Percentiles rank a stretch among this genome's conserved stretches.
Evolutionary conservation across 2,888 invertebrate genomes (phyloP).

Genomic region (Catotricha subobsoleta): DNA sequence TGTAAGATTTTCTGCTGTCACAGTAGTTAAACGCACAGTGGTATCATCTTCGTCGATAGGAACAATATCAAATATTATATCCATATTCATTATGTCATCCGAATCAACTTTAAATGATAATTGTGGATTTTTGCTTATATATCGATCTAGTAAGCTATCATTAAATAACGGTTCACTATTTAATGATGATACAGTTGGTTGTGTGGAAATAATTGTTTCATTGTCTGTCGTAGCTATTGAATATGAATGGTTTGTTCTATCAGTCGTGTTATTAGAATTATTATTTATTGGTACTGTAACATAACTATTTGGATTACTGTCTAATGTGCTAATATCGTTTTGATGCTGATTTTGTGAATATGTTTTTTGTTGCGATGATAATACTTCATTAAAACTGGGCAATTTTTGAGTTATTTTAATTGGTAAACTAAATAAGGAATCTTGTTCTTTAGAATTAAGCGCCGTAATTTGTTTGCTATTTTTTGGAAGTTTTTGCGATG

Average conservation of each 20-base stretch:
- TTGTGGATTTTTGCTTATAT: background rate
- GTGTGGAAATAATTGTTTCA: background rate
- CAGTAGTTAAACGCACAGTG: background rate
- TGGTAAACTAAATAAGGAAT: too few relatives aligned
- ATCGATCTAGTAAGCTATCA: background rate
- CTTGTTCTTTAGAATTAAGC: too few relatives aligned
- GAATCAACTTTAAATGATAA: background rate
- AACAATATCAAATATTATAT: conserved; percentile 7
- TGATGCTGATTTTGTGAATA: background rate
- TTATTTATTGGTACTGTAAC: too few relatives aligned
- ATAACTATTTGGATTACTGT: too few relatives aligned
- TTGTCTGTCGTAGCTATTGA: background rate
- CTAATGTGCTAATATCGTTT: background rate
- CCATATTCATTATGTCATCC: conserved; percentile 7
- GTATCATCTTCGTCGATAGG: conserved; percentile 1
- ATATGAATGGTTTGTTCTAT: too few relatives aligned
- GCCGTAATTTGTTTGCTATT: too few relatives aligned
- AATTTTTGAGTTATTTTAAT: conserved; percentile 2
- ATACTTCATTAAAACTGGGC: conserved; percentile 2
- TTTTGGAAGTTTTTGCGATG: too few relatives aligned
- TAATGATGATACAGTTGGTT: background rate
- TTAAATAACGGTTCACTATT: background rate
- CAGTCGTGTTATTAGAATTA: too few relatives aligned
- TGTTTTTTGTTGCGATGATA: background rate
- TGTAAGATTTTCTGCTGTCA: background rate